Conservation (phyloP, 2,888 invertebrate genomes). For the Phaedon cochleariae region DNA sequence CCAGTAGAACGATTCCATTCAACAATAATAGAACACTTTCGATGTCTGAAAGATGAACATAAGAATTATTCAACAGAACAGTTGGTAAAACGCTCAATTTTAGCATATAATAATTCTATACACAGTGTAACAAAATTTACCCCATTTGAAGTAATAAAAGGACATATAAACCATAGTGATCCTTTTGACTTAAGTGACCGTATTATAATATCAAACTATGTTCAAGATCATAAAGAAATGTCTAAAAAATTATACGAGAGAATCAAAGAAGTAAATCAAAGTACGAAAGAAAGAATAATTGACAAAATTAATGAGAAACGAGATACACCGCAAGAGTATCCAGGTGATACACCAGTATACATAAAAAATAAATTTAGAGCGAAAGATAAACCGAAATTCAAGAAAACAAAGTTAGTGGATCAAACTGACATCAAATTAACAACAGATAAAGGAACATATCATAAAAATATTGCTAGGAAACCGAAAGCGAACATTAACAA, state of each 20-base stretch:
- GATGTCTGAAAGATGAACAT: slow-evolving; percentile 5
- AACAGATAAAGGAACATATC: background rate
- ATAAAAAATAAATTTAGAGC: background rate
- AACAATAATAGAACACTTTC: slow-evolving; percentile 13
- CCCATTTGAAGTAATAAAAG: background rate
- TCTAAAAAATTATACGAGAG: background rate
- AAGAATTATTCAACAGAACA: background rate
- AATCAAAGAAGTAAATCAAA: background rate
- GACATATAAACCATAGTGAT: background rate
- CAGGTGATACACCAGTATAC: background rate
- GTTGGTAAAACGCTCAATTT: slow-evolving; percentile 7
- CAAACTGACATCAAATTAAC: background rate
- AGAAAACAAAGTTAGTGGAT: background rate
- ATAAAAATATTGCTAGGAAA: slow-evolving; percentile 1
- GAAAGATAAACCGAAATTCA: background rate
- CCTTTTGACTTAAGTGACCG: background rate
- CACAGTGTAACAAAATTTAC: slow-evolving; percentile 19
- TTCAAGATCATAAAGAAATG: background rate
- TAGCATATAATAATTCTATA: slow-evolving; percentile 16
- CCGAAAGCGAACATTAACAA: background rate
- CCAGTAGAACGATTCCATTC: slow-evolving; percentile 15
- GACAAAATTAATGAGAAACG: background rate
- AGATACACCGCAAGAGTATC: background rate
- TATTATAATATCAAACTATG: background rate
- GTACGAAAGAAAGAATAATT: background rate